Percentiles rank a stretch among this genome's conserved stretches.
Conservation (phyloP, 2,888 invertebrate genomes). For the Drosophila diplacantha region DNA sequence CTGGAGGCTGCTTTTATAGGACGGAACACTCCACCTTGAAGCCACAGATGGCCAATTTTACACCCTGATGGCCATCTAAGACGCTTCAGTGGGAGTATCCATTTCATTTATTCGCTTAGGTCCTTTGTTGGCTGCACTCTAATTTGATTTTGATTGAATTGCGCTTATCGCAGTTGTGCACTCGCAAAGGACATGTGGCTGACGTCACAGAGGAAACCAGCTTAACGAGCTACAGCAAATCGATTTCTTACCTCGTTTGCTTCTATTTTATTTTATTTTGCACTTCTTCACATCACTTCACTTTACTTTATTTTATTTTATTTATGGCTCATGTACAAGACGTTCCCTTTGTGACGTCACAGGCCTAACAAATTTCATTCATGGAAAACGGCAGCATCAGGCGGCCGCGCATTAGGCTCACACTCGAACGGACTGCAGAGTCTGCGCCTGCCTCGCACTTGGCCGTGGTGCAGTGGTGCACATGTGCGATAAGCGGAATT, state of each 20-base stretch:
- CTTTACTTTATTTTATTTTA: background rate
- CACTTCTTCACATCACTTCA: background rate
- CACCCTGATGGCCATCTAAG: constrained; percentile 63
- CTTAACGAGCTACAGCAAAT: constrained; percentile 21
- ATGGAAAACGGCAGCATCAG: constrained; percentile 41
- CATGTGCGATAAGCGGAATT: constrained; percentile 71
- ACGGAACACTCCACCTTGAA: background rate
- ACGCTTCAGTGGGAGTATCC: constrained; percentile 15
- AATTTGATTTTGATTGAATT: constrained; percentile 69
- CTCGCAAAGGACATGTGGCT: constrained; percentile 20
- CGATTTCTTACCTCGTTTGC: constrained; percentile 7
- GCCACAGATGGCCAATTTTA: constrained; percentile 53
- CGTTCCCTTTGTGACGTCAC: constrained; percentile 29
- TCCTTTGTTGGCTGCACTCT: constrained; percentile 66
- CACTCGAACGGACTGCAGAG: constrained; percentile 31
- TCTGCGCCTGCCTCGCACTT: constrained; percentile 10
- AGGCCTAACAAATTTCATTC: constrained; percentile 54
- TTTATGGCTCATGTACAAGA: background rate
- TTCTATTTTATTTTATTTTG: background rate
- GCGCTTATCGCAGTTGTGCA: constrained; percentile 64
- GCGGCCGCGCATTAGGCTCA: constrained; percentile 35
- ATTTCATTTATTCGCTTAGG: constrained; percentile 51
- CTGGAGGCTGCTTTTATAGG: constrained; percentile 55
- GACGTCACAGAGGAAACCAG: constrained; percentile 27
- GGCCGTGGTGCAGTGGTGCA: constrained; percentile 60